Evolutionary conservation across 2,113 vertebrate genomes (phyloP).

Genomic region (Baryphthengus martii): DNA sequence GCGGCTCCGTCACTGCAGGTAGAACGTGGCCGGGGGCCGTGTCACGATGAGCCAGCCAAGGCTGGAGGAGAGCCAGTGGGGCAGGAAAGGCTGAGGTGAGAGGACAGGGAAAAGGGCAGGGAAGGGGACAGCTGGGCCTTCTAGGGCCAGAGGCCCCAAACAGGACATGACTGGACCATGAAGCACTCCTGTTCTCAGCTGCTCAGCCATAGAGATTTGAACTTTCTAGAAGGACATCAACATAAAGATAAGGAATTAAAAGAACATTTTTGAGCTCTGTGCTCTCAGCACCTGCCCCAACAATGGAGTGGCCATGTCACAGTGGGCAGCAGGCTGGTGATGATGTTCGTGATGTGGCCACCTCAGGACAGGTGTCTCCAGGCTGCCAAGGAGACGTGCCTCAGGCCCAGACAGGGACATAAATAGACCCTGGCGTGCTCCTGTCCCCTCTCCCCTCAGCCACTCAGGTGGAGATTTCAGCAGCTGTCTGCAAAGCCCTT

Average conservation of each 20-base stretch:
- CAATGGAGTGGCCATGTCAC: neutral
- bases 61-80: neutral
- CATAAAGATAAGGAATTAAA: neutral
- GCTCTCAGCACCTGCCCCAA: neutral
- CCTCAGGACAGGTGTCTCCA: rapidly evolving
- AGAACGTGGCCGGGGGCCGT: neutral
- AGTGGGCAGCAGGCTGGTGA: neutral
- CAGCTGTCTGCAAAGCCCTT: neutral
- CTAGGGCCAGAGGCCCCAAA: neutral
- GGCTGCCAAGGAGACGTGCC: neutral
- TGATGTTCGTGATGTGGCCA: neutral
- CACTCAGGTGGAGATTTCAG: neutral
- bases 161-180: rapidly evolving
- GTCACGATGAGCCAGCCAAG: neutral
- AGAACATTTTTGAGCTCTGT: neutral
- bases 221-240: neutral
- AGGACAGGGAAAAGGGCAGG: neutral
- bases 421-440: neutral
- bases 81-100: neutral
- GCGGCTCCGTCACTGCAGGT: neutral
- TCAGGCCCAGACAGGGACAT: neutral
- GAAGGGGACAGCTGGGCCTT: neutral
- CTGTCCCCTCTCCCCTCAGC: neutral
- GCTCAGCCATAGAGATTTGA: neutral
- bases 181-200: neutral